Percentiles rank a stretch among this genome's conserved stretches.
These are phyloP conservation scores for Euleptes europaea DNA, from an alignment of 2,113 vertebrate genomes.

Conservation along the genomic window DNA sequence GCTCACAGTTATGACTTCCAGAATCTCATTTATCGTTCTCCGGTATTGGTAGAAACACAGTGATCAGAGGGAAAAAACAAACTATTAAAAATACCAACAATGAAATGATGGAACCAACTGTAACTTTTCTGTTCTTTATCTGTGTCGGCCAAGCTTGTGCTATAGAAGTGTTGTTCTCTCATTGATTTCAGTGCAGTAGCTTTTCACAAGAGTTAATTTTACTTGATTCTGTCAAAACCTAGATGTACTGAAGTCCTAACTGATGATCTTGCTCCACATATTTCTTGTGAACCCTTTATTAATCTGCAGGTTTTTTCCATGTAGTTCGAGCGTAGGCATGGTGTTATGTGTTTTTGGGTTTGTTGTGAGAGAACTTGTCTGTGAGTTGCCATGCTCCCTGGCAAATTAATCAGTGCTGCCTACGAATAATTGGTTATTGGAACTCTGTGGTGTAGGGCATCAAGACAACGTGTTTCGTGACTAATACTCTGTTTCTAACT, in stretches of 20 bases:
- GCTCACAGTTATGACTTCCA: background rate
- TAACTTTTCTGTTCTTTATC: background rate
- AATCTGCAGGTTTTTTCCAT: background rate
- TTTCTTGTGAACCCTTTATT: background rate
- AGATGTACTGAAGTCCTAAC: background rate
- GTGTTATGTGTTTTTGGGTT: background rate
- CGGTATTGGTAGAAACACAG: background rate
- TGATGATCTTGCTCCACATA: background rate
- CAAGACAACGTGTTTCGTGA: conserved; percentile 21
- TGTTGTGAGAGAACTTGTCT: conserved; percentile 7
- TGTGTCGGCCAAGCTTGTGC: background rate
- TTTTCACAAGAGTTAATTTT: background rate
- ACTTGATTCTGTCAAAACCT: background rate
- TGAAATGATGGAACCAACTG: background rate
- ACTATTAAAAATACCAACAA: background rate
- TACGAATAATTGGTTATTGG: background rate
- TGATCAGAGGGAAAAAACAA: background rate
- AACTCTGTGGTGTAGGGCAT: background rate
- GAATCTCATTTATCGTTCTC: background rate
- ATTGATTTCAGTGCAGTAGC: background rate
- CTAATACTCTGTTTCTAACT: background rate
- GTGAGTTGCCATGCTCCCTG: background rate
- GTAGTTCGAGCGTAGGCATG: background rate
- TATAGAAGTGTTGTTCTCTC: background rate
- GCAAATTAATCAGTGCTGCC: background rate